Conservation (phyloP, 2,888 invertebrate genomes). For the Phaonia tiefii region DNA sequence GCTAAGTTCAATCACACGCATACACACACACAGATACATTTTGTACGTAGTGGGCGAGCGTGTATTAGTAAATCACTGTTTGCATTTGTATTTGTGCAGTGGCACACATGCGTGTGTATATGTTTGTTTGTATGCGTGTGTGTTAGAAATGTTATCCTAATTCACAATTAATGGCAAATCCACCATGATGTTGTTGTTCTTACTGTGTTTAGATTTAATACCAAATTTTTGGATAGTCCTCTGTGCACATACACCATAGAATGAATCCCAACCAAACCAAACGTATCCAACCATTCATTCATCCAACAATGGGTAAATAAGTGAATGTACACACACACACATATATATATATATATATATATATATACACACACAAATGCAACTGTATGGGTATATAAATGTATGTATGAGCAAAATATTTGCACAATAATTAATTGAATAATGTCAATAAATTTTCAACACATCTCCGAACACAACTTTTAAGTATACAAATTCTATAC, state of each 20-base stretch:
- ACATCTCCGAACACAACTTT: slow-evolving; percentile 68
- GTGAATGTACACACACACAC: slow-evolving; percentile 29
- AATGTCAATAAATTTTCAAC: slow-evolving; percentile 79
- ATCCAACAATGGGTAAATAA: slow-evolving; percentile 48
- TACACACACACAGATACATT: not conserved
- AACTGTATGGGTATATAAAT: slow-evolving; percentile 21
- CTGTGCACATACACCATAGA: not conserved
- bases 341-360: too few relatives aligned
- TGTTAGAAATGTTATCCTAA: slow-evolving; percentile 73
- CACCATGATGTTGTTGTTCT: slow-evolving; percentile 70
- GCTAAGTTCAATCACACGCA: not conserved
- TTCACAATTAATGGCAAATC: slow-evolving; percentile 78
- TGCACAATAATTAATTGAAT: slow-evolving; percentile 80
- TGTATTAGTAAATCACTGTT: slow-evolving; percentile 27
- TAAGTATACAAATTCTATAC: slow-evolving; percentile 33
- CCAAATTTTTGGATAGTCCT: slow-evolving; percentile 39
- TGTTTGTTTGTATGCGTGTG: slow-evolving; percentile 57
- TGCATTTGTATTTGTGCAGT: slow-evolving; percentile 36
- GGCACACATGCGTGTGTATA: slow-evolving; percentile 29
- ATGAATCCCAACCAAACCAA: slow-evolving; percentile 34
- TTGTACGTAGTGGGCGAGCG: slow-evolving; percentile 9
- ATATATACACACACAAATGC: not conserved
- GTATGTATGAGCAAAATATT: slow-evolving; percentile 72
- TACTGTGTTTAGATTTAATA: slow-evolving; percentile 1
- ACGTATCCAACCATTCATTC: slow-evolving; percentile 7